Base-by-base conservation (phyloP, 2,113 vertebrate species). In the Halcyon malimbica region DNA sequence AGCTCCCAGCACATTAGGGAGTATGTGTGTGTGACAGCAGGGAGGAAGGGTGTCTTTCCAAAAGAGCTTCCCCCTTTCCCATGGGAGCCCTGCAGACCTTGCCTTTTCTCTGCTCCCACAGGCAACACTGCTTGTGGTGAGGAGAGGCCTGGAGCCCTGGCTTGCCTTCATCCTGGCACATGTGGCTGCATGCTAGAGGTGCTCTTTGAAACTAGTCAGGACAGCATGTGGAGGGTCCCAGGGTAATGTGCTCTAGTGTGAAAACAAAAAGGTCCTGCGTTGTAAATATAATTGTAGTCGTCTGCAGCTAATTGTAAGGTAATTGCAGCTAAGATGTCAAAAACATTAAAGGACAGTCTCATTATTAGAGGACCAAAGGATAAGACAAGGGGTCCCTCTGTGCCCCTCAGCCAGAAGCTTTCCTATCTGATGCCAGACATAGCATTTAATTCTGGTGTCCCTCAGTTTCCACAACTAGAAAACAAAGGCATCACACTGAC, bases 151-250 rank as follows among this genome's bases (percentile, higher is more conserved):
- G 71, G 51, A 90, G 68, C n/a, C 68, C n/a, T 9, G 31, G 23
- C 28, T 41, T 74, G 91, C 70, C 53, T 87, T 94, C 60, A 42
- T 39, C 39, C 26, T 63, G 57, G 69, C 48, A 73, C 13, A 68
- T 0, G 1, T n/a, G 41, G 69, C 46, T 89, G 37, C 41, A 67
- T 11, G 21, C 70, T 79, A 53, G 73, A 92, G n/a, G 20, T 65
- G 31, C 39, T 91, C 79, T 87, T 68, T 84, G 80, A 95, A 92
- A 94, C 23, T 77, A 83, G 54, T 68, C 64, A 80, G 92, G 76
- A 62, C 42, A 88, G 42, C 37, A 89, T 17, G 75, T 74, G 77
- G 59, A 94, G 16, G n/a, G 33, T 83, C 64, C n/a, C 33, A 83
- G 37, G 10, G 33, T 71, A 93, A 67, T 1, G 1, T 57, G 46